phyloP scores from a whole-genome alignment of 37 sponge, comb jelly and placozoan genomes.

The Axinella damicornis region DNA sequence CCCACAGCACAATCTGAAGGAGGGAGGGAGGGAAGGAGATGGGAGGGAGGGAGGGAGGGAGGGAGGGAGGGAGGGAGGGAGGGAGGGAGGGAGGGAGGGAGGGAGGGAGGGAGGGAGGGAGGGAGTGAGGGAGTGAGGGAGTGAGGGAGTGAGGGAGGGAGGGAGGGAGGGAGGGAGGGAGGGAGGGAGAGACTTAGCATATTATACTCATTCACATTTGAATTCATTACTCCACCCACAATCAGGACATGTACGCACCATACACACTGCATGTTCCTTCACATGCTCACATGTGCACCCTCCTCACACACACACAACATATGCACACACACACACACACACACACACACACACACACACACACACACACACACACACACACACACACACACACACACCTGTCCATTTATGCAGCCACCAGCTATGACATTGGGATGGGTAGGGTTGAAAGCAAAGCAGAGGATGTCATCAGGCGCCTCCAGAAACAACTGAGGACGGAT shows the following conservation, averaged over 20 bases:
- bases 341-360: neutral
- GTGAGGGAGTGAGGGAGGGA: too few relatives aligned
- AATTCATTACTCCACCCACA: too few relatives aligned
- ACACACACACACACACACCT: slow-evolving; percentile 55
- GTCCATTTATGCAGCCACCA: slow-evolving; percentile 96
- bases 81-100: too few relatives aligned
- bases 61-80: too few relatives aligned
- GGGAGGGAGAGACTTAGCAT: too few relatives aligned
- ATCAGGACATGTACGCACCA: too few relatives aligned
- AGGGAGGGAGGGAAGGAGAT: neutral
- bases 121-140: slow-evolving; percentile 5
- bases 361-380: slow-evolving; percentile 31
- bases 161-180: too few relatives aligned
- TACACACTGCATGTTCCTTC: too few relatives aligned
- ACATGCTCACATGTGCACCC: too few relatives aligned
- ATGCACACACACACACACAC: neutral
- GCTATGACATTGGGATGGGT: slow-evolving; percentile 88
- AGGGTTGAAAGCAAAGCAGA: slow-evolving; percentile 94
- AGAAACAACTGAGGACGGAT: slow-evolving; percentile 71
- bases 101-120: too few relatives aligned
- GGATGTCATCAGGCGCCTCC: slow-evolving; percentile 95
- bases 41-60: neutral
- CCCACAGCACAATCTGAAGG: slow-evolving; percentile 92
- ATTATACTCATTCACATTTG: too few relatives aligned
- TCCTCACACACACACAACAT: too few relatives aligned